Base-by-base conservation (phyloP, 2,888 invertebrate genomes). In the Punctoribates punctum region DNA sequence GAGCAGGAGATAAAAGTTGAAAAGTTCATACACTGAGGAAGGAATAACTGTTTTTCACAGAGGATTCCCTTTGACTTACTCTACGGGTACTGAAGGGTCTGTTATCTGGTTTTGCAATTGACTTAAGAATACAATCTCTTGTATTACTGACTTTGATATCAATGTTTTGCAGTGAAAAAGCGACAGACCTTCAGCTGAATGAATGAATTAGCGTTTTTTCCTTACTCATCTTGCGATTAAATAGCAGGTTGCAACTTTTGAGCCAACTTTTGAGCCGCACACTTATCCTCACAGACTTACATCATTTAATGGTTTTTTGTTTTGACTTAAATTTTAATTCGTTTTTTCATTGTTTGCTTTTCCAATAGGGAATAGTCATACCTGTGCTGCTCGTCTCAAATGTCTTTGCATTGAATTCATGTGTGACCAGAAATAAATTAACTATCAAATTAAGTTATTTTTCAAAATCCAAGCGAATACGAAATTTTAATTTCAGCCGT, bases 1-100 rank as follows among this genome's bases (percentile, higher is more conserved):
- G 48, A 34, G 46, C 23, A 23, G 46, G 25, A 72, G 72, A 72
- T 72, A 48, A 72, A 72, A 72, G 72, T 72, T 72, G 23, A 72
- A 72, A 72, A 72, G 72, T 72, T 72, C 72, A 72, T 48, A 70
- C 27, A 67, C 29, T 67, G n/a, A 67, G 65, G 72, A 48, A 72
- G 48, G 42, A 60, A 60, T 60, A 42, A 42, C 42, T 42, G 42
- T 42, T 42, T 57, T 25, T 57, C 57, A 57, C 57, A 42, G 42
- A 42, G 11, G 42, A 42, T 42, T 42, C 42, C 42, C 42, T 42
- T 42, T 42, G 42, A 42, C 42, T 42, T 42, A 42, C 42, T 42
- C 42, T 57, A 51, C 25, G 57, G 57, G 57, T 23, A 57, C 57
- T 57, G 25, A 57, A 23, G 23, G 25, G 11, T 20, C 23, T 57